Percentiles rank a stretch among this genome's conserved stretches.
Evolutionary conservation across 2,113 vertebrate genomes (phyloP).

Genomic region (Poicephalus meyeri): DNA sequence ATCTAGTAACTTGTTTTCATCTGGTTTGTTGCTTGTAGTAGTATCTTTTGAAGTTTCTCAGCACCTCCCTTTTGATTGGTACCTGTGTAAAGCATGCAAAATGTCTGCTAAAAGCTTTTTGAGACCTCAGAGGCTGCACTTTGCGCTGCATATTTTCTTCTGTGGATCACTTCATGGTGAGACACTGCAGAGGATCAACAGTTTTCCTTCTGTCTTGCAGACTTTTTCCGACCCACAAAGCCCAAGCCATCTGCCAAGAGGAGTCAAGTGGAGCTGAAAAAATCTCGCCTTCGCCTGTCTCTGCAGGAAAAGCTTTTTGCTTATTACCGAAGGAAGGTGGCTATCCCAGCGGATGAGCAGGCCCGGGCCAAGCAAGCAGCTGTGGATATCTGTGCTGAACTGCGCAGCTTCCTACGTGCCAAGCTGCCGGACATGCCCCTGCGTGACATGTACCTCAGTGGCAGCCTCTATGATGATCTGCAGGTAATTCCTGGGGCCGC

Average conservation of each 20-base stretch:
- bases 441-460: conserved; percentile 96
- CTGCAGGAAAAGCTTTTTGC: conserved; percentile 91
- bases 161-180: background rate
- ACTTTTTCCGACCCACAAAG: conserved; percentile 65
- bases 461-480: conserved; percentile 94
- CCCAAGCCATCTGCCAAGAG: conserved; percentile 74
- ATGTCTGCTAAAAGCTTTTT: background rate
- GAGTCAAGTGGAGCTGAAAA: conserved; percentile 85
- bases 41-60: background rate
- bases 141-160: accelerated
- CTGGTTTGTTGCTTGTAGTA: accelerated
- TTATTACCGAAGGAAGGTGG: conserved; percentile 86
- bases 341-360: conserved; percentile 88
- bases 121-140: background rate
- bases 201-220: conserved; percentile 66
- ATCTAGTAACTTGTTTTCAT: background rate
- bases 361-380: conserved; percentile 89
- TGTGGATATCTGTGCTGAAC: conserved; percentile 93
- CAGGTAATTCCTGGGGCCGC: conserved; percentile 77
- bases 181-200: background rate
- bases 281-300: conserved; percentile 89
- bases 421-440: conserved; percentile 97
- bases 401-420: conserved; percentile 89
- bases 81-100: background rate
- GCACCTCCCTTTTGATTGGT: background rate